Evolutionary conservation across 1,140 invertebrate genomes (phyloP).

Genomic region (Panulirus ornatus): DNA sequence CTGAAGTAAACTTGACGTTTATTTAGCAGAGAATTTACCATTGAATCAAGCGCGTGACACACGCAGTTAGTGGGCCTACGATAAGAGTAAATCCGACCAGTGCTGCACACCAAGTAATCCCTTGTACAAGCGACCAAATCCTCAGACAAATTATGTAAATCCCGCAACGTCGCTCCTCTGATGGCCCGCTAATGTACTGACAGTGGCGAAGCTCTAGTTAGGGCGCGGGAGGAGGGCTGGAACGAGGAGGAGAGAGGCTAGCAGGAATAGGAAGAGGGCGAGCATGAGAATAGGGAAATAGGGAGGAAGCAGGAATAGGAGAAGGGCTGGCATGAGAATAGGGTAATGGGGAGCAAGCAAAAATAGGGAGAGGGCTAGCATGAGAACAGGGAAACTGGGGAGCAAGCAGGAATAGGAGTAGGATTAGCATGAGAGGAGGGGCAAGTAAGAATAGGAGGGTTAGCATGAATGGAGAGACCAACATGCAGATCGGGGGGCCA

Average conservation of each 20-base stretch:
- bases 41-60: not conserved
- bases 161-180: conserved; percentile 22
- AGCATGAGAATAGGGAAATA: not conserved
- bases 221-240: not conserved
- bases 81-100: conserved; percentile 35
- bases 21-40: not conserved
- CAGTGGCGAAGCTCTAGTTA: not conserved
- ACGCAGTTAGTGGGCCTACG: not conserved
- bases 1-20: not conserved
- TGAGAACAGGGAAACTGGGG: not conserved
- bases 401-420: not conserved
- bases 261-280: not conserved
- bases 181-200: conserved; percentile 38
- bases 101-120: conserved; percentile 52
- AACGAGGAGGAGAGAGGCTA: not conserved
- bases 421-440: not conserved
- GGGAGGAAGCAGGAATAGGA: not conserved
- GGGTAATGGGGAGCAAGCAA: not conserved
- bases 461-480: not conserved
- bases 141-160: conserved; percentile 57
- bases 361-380: not conserved
- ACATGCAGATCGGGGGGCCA: not conserved
- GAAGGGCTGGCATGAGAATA: not conserved
- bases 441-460: not conserved
- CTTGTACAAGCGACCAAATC: conserved; percentile 52